These are phyloP conservation scores for Apogon hyalosoma DNA, from an alignment of 2,797 vertebrate species.

Conservation along the genomic window DNA sequence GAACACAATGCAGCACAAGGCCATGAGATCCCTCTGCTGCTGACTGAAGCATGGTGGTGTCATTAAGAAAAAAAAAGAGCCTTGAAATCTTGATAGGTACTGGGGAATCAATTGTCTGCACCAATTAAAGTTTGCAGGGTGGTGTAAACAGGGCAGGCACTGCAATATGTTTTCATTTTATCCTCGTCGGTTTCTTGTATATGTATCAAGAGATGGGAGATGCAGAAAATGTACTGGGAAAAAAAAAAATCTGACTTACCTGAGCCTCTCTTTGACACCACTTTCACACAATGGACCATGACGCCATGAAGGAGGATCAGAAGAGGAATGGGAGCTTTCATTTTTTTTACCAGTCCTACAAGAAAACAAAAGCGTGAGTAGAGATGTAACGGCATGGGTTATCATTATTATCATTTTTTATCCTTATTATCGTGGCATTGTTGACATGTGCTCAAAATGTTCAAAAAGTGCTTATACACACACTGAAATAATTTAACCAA, in stretches of 20 bases:
- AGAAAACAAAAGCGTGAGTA: constrained; percentile 49
- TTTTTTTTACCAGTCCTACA: constrained; percentile 87
- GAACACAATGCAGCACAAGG: constrained; percentile 17
- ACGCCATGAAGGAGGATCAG: constrained; percentile 93
- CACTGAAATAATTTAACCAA: too few relatives aligned
- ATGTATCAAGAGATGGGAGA: background rate
- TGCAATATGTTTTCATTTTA: background rate
- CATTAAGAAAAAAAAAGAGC: constrained; percentile 13
- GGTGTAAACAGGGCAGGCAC: background rate
- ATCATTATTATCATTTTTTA: too few relatives aligned
- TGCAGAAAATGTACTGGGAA: background rate
- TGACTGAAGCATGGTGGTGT: constrained; percentile 23
- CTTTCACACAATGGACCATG: constrained; percentile 93
- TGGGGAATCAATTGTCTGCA: constrained; percentile 21
- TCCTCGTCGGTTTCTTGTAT: background rate
- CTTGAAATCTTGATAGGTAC: constrained; percentile 15
- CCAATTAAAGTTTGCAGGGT: background rate
- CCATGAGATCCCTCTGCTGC: constrained; percentile 16
- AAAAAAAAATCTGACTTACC: constrained; percentile 83
- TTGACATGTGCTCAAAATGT: too few relatives aligned
- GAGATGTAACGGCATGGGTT: too few relatives aligned
- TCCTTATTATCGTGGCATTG: too few relatives aligned
- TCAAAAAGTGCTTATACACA: too few relatives aligned
- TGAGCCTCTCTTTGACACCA: constrained; percentile 97
- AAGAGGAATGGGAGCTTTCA: constrained; percentile 94